Evolutionary conservation across 1,140 invertebrate genomes (phyloP), one percentile per base, ranked within the genome.

Genomic region (Ylistrum balloti): DNA sequence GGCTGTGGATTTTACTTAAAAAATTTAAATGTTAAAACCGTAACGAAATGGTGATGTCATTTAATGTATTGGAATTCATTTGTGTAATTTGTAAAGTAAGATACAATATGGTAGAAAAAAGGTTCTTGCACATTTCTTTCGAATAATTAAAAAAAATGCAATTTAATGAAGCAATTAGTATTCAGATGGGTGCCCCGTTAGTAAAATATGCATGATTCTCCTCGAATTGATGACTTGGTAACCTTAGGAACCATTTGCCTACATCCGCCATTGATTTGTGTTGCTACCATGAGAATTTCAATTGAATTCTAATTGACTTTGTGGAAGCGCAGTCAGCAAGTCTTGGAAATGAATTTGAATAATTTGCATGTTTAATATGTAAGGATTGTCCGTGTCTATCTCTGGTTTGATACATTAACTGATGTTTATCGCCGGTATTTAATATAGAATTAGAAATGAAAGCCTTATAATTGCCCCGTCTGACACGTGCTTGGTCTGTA

Each of bases 261-360:
- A 74, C 56, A 74, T 74, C 56, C 56, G 56, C n/a, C 56, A 74
- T 74, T 74, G 56, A 74, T 74, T 74, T 74, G 56, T 74, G 22
- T 28, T 28, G 2, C 56, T 74, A 74, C 56, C 22, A 74, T n/a
- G 56, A 74, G 56, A 74, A 74, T 74, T 74, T 74, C 56, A 74
- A 74, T 74, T 74, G 56, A 28, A 74, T 74, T 74, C 56, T 74
- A 74, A 74, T 74, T 74, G 56, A 74, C 56, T 28, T 74, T n/a
- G 56, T 74, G n/a, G 56, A 74, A 74, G 56, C 56, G 28, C 22
- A 74, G 56, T 74, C 56, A 74, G 56, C 56, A 74, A 74, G 56
- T 28, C 22, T 74, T 74, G 22, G 56, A 74, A 74, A n/a, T n/a
- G 17, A 74, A 74, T 74, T 74, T 74, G 22, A 74, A 74, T 74